Evolutionary conservation across 2,113 vertebrate genomes (phyloP).

Genomic region (Hyperopisus bebe): DNA sequence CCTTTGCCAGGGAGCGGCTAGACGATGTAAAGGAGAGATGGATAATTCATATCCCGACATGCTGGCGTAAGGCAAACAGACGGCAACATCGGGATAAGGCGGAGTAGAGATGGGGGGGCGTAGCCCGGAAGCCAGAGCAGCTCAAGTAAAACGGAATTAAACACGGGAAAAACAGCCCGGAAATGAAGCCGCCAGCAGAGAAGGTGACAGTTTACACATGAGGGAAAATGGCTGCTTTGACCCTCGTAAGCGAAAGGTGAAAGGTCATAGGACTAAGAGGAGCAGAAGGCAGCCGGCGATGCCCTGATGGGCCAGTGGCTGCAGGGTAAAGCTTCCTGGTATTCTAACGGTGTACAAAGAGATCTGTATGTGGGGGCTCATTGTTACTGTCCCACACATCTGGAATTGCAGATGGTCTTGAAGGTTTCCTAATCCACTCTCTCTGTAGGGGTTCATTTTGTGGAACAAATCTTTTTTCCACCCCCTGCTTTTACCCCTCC

Average conservation of each 20-base stretch:
- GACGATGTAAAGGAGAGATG: neutral
- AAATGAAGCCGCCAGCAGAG: conserved; percentile 36
- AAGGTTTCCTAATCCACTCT: conserved; percentile 38
- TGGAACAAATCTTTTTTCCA: conserved; percentile 32
- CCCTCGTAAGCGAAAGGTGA: conserved; percentile 50
- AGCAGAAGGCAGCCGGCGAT: conserved; percentile 41
- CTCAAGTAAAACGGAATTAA: conserved; percentile 4
- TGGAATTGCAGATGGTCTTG: conserved; percentile 23
- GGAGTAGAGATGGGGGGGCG: neutral
- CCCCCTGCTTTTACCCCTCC: neutral
- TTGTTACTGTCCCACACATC: conserved; percentile 45
- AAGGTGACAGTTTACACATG: conserved; percentile 49
- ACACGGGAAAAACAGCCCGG: conserved; percentile 17
- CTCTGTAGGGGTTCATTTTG: conserved; percentile 41
- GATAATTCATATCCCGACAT: neutral
- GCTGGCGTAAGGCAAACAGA: neutral
- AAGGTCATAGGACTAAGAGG: conserved; percentile 49
- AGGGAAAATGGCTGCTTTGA: conserved; percentile 55
- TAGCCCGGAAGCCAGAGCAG: neutral
- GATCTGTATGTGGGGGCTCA: conserved; percentile 46
- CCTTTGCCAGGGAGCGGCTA: neutral
- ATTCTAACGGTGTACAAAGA: conserved; percentile 52
- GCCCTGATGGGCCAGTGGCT: conserved; percentile 39
- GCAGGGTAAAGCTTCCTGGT: conserved; percentile 50
- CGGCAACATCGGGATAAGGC: neutral